phyloP scores from a whole-genome alignment of 2,888 invertebrate genomes.

The Hartigia nigra region DNA sequence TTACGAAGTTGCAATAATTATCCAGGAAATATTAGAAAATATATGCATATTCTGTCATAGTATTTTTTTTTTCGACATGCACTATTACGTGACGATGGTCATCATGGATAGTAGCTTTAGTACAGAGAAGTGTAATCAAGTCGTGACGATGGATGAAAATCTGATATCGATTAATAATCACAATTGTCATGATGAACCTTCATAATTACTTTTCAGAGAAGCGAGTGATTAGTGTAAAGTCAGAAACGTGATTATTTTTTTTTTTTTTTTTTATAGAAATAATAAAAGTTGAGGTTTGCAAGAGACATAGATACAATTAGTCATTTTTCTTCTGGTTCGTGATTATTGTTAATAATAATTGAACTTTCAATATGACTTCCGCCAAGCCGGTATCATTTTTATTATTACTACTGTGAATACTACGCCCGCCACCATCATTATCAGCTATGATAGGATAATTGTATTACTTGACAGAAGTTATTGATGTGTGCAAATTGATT shows the following conservation, averaged over 20 bases:
- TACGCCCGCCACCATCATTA: not conserved
- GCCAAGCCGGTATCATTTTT: not conserved
- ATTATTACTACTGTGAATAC: not conserved
- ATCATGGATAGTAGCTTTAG: not conserved
- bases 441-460: not conserved
- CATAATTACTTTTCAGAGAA: not conserved
- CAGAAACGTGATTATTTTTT: not conserved
- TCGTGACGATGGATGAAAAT: not conserved
- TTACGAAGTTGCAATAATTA: no score
- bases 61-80: not conserved
- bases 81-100: not conserved
- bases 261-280: not conserved
- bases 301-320: not conserved
- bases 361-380: no score
- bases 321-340: no score
- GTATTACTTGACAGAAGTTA: not conserved
- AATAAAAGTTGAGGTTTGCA: not conserved
- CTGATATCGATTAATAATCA: not conserved
- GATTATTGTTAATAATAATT: no score
- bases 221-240: not conserved
- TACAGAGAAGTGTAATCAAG: not conserved
- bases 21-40: not conserved
- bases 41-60: not conserved
- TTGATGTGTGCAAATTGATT: not conserved
- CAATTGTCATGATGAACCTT: not conserved